A percentile compares a stretch with the other conserved stretches of the same genome.
Evolutionary conservation across 2,797 vertebrate species (phyloP).

Genomic region (Premnoplex brunnescens): DNA sequence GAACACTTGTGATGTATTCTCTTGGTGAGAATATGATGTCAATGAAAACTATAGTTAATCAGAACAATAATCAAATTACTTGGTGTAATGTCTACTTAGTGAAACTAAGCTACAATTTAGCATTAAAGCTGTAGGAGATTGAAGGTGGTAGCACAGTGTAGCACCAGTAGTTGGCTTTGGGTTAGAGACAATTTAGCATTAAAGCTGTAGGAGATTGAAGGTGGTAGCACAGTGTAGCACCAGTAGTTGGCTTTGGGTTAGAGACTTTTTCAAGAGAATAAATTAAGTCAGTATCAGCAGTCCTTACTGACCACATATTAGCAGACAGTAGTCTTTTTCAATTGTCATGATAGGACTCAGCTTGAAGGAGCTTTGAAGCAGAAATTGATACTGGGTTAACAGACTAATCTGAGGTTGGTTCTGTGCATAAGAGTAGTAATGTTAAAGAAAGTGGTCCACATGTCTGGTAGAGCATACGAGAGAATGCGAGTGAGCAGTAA

Average conservation of each 20-base stretch:
- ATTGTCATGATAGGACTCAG: neutral
- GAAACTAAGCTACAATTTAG: neutral
- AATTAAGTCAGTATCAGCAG: neutral
- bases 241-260: neutral
- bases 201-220: neutral
- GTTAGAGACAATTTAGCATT: neutral
- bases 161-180: neutral
- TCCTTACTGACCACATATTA: neutral
- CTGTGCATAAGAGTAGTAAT: neutral
- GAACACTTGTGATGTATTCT: neutral
- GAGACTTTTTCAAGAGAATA: neutral
- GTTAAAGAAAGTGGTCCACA: neutral
- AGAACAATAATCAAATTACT: neutral
- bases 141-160: neutral
- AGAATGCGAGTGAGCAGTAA: neutral
- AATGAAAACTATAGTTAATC: neutral
- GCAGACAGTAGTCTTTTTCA: neutral
- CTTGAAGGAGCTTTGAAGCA: neutral
- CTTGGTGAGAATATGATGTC: neutral
- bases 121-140: neutral
- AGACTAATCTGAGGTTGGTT: neutral
- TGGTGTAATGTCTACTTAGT: neutral
- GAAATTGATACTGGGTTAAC: neutral
- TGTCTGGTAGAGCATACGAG: neutral
- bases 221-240: neutral